A percentile compares a stretch with the other conserved stretches of the same genome.
Evolutionary conservation across 1,140 invertebrate genomes (phyloP).

Genomic region (Leptinotarsa texana): DNA sequence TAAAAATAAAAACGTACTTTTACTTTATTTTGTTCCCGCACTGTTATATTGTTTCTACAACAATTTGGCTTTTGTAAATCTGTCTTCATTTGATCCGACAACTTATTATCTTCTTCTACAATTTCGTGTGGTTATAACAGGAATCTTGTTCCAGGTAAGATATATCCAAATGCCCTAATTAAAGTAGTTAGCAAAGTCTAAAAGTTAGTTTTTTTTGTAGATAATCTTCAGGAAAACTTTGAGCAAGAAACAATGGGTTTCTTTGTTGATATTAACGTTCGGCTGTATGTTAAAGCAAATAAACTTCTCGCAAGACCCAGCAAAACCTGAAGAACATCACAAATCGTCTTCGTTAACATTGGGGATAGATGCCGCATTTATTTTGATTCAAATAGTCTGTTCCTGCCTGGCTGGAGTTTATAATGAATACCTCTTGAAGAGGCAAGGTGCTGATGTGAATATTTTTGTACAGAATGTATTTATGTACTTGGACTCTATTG

Average conservation of each 20-base stretch:
- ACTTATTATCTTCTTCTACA: slow-evolving; percentile 94
- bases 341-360: slow-evolving; percentile 60
- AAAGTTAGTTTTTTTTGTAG: slow-evolving; percentile 58
- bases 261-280: slow-evolving; percentile 80
- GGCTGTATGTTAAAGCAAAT: slow-evolving; percentile 93
- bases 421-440: slow-evolving; percentile 93
- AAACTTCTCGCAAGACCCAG: slow-evolving; percentile 60
- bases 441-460: slow-evolving; percentile 78
- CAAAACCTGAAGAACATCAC: slow-evolving; percentile 52
- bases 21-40: slow-evolving; percentile 89
- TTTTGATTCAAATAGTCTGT: slow-evolving; percentile 83
- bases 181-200: not conserved
- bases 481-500: slow-evolving; percentile 93
- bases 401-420: slow-evolving; percentile 95
- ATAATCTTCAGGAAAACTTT: slow-evolving; percentile 86
- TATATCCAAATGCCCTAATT: not conserved
- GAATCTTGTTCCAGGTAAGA: slow-evolving; percentile 85
- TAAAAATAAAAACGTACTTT: slow-evolving; percentile 68
- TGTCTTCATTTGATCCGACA: slow-evolving; percentile 90
- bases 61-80: slow-evolving; percentile 90
- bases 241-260: slow-evolving; percentile 85
- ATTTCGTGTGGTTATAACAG: slow-evolving; percentile 89
- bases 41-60: slow-evolving; percentile 94
- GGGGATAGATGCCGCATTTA: slow-evolving; percentile 73
- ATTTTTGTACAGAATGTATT: slow-evolving; percentile 95